Conservation (phyloP, 2,113 vertebrate species). For the Andinoacara biseriatus region DNA sequence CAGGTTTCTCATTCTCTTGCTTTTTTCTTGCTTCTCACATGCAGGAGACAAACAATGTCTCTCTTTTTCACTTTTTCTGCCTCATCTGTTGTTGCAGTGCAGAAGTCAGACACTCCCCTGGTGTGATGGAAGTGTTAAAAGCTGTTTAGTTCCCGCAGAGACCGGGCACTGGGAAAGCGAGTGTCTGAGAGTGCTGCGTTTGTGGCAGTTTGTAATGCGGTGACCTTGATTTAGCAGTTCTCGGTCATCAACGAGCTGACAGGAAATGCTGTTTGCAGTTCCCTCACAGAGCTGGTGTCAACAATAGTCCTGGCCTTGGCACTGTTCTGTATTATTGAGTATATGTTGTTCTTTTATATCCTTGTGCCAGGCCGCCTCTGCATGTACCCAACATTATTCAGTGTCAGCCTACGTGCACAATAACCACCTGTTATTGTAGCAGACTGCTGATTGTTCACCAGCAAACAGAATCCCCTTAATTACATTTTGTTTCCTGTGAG, state of each 20-base stretch:
- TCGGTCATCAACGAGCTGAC: not conserved
- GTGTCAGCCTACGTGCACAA: not conserved
- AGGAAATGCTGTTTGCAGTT: not conserved
- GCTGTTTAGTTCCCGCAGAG: not conserved
- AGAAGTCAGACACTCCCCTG: not conserved
- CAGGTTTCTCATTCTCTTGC: not conserved
- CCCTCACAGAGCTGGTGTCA: not conserved
- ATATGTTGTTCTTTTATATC: not conserved
- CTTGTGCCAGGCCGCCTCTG: not conserved
- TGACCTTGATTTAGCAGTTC: not conserved
- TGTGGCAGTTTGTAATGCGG: not conserved
- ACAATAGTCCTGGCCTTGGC: not conserved
- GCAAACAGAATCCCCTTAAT: not conserved
- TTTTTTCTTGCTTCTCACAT: not conserved
- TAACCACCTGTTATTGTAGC: not conserved
- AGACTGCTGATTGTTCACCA: not conserved
- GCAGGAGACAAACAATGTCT: not conserved
- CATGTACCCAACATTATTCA: not conserved
- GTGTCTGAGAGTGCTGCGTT: not conserved
- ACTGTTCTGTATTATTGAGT: not conserved
- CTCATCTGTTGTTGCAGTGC: not conserved
- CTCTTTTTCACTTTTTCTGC: not conserved
- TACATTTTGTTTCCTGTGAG: not conserved
- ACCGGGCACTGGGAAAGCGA: not conserved
- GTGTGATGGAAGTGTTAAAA: not conserved